These are phyloP conservation scores for Elmis aenea DNA, from an alignment of 2,888 invertebrate species.

Conservation along the genomic window DNA sequence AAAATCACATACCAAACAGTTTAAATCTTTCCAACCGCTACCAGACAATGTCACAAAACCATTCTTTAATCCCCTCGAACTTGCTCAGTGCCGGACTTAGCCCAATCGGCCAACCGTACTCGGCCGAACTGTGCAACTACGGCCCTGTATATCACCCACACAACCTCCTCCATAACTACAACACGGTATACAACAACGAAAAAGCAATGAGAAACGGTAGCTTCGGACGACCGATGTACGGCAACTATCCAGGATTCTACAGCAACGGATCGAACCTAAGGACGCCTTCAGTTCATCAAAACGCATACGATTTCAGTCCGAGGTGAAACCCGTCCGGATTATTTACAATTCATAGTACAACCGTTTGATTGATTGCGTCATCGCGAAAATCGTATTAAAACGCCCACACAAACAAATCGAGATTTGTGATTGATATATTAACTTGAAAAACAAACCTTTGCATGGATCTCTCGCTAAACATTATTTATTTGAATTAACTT, in stretches of 20 bases:
- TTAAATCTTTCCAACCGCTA: conserved; percentile 35
- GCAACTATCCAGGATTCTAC: conserved; percentile 40
- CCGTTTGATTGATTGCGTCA: too few species aligned
- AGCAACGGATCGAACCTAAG: conserved; percentile 34
- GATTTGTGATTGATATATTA: too few species aligned
- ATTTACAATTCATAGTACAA: too few species aligned
- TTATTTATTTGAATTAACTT: too few species aligned
- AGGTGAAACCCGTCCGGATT: too few species aligned
- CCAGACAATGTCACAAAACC: conserved; percentile 32
- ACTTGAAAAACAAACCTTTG: too few species aligned
- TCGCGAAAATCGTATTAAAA: too few species aligned
- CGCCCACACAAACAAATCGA: too few species aligned
- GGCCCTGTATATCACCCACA: conserved; percentile 62
- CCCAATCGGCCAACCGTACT: conserved; percentile 57
- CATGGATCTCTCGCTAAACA: too few species aligned
- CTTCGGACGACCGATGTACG: conserved; percentile 39
- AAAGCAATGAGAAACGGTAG: conserved; percentile 37
- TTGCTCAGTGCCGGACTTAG: conserved; percentile 34
- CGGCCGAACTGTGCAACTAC: conserved; percentile 61
- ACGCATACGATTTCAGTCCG: conserved; percentile 38
- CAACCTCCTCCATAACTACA: conserved; percentile 44
- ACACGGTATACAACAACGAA: conserved; percentile 40
- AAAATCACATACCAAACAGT: conserved; percentile 4
- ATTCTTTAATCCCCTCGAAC: conserved; percentile 33
- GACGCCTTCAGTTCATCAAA: conserved; percentile 27